Conservation (phyloP, 2,113 vertebrate species). For the Ceyx melanurus region DNA sequence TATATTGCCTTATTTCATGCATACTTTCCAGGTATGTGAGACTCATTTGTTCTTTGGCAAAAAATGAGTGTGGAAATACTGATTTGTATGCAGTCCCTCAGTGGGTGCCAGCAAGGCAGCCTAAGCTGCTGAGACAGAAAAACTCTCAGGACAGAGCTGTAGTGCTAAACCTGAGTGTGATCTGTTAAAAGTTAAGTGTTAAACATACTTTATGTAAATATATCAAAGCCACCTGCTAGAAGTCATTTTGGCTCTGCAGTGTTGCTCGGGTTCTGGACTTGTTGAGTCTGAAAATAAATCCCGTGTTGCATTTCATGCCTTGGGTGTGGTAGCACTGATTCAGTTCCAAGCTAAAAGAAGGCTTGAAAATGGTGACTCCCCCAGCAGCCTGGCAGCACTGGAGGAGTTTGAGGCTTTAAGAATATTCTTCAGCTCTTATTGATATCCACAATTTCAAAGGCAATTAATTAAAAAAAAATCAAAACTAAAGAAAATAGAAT, state of each 20-base stretch:
- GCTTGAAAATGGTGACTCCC: slow-evolving; percentile 49
- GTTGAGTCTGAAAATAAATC: slow-evolving; percentile 25
- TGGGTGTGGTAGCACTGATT: neutral
- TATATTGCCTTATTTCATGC: neutral
- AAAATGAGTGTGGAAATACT: neutral
- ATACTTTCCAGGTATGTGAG: neutral
- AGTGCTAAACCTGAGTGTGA: neutral
- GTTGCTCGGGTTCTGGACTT: slow-evolving; percentile 6
- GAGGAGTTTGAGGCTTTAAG: slow-evolving; percentile 56
- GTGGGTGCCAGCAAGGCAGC: neutral
- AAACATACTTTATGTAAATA: slow-evolving; percentile 18
- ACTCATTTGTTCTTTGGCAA: neutral
- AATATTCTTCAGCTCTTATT: slow-evolving; percentile 55
- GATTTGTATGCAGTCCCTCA: neutral
- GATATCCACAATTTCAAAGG: slow-evolving; percentile 12
- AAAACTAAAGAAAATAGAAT: slow-evolving; percentile 10
- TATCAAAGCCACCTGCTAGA: neutral
- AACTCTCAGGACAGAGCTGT: neutral
- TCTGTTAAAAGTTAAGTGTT: neutral
- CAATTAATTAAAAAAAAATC: slow-evolving; percentile 11
- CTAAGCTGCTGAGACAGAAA: neutral
- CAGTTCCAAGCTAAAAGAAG: slow-evolving; percentile 49
- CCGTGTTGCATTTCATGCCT: neutral
- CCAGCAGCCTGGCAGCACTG: slow-evolving; percentile 36
- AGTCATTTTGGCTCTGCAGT: neutral